phyloP scores from a whole-genome alignment of 2,888 invertebrate species.

The Epinotia brunnichana region DNA sequence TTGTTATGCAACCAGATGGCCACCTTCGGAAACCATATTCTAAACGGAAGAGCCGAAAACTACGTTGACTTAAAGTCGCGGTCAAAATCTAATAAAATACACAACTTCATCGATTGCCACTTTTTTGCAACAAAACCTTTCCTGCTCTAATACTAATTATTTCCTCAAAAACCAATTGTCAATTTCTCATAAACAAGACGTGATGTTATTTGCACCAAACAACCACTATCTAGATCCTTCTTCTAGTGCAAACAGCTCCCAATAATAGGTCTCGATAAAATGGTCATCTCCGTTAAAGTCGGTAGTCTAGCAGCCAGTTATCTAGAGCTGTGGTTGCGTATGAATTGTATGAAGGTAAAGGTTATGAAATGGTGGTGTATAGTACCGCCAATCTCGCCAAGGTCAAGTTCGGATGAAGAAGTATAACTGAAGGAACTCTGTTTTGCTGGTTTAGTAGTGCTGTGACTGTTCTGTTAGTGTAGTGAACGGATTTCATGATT shows the following conservation, averaged over 20 bases:
- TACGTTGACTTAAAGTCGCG: not conserved
- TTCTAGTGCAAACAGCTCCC: not conserved
- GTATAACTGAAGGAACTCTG: slow-evolving; percentile 22
- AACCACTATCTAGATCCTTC: slow-evolving; percentile 2
- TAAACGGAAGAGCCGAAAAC: too few relatives aligned
- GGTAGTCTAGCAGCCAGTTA: not conserved
- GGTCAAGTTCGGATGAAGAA: slow-evolving; percentile 31
- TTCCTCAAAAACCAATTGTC: slow-evolving; percentile 28
- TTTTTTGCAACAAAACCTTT: slow-evolving; percentile 23
- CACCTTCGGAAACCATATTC: too few relatives aligned
- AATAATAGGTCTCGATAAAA: not conserved
- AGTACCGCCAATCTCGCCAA: not conserved
- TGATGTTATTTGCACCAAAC: slow-evolving; percentile 19
- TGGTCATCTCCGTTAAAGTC: not conserved
- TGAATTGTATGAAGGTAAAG: not conserved
- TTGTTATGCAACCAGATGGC: too few relatives aligned
- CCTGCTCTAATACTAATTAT: slow-evolving; percentile 30
- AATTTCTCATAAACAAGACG: slow-evolving; percentile 18
- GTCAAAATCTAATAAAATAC: not conserved
- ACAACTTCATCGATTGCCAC: slow-evolving; percentile 1
- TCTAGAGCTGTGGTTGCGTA: not conserved
- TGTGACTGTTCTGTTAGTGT: slow-evolving; percentile 18
- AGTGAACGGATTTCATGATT: slow-evolving; percentile 25
- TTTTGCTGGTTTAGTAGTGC: slow-evolving; percentile 26
- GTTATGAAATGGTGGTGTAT: not conserved